Evolutionary conservation across 2,888 invertebrate species (phyloP).

Genomic region (Cyclophora albipunctata): DNA sequence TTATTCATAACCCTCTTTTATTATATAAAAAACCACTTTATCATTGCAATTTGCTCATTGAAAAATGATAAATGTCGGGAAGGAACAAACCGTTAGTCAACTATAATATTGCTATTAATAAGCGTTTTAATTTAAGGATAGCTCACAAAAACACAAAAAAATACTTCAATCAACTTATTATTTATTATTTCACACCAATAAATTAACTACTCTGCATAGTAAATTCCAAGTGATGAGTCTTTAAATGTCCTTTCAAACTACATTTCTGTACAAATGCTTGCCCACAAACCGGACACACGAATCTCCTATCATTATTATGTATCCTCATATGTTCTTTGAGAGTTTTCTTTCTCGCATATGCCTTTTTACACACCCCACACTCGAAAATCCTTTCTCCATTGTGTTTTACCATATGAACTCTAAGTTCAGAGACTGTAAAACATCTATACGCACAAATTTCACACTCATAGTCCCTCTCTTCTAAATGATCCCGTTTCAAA

Average conservation of each 20-base stretch:
- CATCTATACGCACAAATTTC: conserved; percentile 38
- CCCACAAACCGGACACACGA: conserved; percentile 58
- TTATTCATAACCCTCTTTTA: too few relatives aligned
- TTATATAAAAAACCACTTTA: too few relatives aligned
- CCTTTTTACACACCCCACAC: conserved; percentile 57
- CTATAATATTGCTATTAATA: too few relatives aligned
- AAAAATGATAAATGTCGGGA: too few relatives aligned
- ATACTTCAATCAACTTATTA: too few relatives aligned
- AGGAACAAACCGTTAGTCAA: too few relatives aligned
- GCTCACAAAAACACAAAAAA: too few relatives aligned
- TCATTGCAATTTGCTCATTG: too few relatives aligned
- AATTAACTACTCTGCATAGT: too few relatives aligned
- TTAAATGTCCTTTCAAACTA: conserved; percentile 61
- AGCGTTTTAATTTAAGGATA: too few relatives aligned
- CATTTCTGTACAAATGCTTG: conserved; percentile 63
- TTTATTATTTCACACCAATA: background rate
- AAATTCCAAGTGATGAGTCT: conserved; percentile 43
- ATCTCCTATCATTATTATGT: conserved; percentile 47
- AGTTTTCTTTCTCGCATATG: conserved; percentile 38
- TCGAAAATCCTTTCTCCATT: conserved; percentile 32
- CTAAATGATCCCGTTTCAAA: conserved; percentile 20
- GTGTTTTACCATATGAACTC: conserved; percentile 26
- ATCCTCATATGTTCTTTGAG: conserved; percentile 42
- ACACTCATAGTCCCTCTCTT: conserved; percentile 19
- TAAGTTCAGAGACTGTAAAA: conserved; percentile 30